These are phyloP conservation scores for Eremophila alpestris DNA, from an alignment of 2,797 vertebrate genomes.

Conservation along the genomic window DNA sequence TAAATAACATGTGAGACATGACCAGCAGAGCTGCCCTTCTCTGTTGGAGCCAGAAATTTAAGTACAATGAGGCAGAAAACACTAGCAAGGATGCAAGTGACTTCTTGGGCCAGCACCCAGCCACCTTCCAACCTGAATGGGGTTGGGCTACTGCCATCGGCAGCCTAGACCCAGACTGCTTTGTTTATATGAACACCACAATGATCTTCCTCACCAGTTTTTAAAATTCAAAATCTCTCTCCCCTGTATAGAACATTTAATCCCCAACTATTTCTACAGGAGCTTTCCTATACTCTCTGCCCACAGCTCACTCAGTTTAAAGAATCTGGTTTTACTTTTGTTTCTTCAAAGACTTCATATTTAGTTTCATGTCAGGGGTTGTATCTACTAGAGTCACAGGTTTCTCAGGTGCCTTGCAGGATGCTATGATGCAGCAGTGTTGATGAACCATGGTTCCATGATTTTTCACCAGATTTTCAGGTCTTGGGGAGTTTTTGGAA, in stretches of 20 bases:
- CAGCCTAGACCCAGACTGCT: not conserved
- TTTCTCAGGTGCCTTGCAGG: not conserved
- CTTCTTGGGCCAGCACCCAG: not conserved
- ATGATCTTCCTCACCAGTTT: not conserved
- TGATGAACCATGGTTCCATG: not conserved
- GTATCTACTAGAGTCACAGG: not conserved
- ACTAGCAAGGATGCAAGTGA: not conserved
- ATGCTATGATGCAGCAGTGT: not conserved
- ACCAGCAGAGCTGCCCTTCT: not conserved
- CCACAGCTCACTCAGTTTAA: not conserved
- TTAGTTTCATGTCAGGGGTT: not conserved
- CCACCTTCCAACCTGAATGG: not conserved
- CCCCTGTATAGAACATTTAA: not conserved
- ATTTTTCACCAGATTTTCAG: not conserved
- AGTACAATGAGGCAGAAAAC: not conserved
- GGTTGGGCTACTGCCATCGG: not conserved
- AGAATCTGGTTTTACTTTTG: not conserved
- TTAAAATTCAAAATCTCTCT: not conserved
- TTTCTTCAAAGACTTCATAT: not conserved
- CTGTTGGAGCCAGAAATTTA: not conserved
- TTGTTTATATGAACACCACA: not conserved
- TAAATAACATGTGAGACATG: not conserved
- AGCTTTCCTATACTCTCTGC: not conserved
- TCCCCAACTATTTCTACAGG: not conserved
- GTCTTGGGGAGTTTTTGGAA: not conserved